A percentile compares a stretch with the other conserved stretches of the same genome.
Evolutionary conservation across 2,888 invertebrate genomes (phyloP).

Genomic region (Eristalinus sepulchralis): DNA sequence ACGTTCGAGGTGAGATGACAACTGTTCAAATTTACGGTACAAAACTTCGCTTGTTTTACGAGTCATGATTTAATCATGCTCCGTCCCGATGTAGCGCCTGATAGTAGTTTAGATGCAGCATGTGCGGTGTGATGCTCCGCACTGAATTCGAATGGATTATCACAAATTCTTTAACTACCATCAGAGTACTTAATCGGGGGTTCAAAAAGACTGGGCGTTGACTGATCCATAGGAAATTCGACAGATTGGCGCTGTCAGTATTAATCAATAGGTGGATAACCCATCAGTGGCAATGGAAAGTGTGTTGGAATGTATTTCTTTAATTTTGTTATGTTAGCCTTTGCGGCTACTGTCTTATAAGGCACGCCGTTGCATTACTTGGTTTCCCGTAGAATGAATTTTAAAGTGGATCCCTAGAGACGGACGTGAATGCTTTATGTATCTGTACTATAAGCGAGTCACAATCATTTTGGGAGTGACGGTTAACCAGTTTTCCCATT

Average conservation of each 20-base stretch:
- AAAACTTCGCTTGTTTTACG: neutral
- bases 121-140: neutral
- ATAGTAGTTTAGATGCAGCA: neutral
- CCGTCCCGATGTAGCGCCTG: neutral
- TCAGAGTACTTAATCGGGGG: neutral
- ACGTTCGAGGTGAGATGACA: neutral
- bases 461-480: too few species aligned
- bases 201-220: neutral
- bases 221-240: neutral
- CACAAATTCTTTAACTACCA: neutral
- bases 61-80: neutral
- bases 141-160: neutral
- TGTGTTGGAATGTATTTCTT: neutral
- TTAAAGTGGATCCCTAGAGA: too few species aligned
- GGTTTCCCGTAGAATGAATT: too few species aligned
- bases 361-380: too few species aligned
- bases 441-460: too few species aligned
- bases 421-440: too few species aligned
- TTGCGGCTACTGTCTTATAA: too few species aligned
- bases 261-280: neutral
- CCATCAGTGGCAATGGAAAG: neutral
- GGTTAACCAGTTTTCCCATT: too few species aligned
- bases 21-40: neutral
- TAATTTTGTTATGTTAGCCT: too few species aligned
- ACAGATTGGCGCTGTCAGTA: neutral